These are phyloP conservation scores for Brienomyrus brachyistius DNA, from an alignment of 2,113 vertebrate genomes.

Conservation along the genomic window DNA sequence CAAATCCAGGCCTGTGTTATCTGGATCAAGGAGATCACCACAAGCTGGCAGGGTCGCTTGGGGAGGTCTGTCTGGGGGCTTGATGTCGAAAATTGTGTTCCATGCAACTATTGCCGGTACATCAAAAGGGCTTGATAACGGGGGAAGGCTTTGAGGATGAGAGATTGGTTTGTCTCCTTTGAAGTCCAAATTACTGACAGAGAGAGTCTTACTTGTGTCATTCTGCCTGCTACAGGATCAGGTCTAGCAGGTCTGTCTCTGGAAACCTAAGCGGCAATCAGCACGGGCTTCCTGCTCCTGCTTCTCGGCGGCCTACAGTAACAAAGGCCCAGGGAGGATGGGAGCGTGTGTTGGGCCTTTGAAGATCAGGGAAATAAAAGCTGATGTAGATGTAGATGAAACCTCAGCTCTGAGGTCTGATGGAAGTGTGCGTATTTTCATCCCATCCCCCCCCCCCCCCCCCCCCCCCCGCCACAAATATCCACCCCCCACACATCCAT, in stretches of 20 bases:
- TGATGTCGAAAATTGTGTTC: slow-evolving; percentile 19
- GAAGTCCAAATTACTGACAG: slow-evolving; percentile 41
- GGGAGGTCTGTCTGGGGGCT: not conserved
- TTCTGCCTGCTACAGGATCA: slow-evolving; percentile 27
- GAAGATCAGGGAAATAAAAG: slow-evolving; percentile 26
- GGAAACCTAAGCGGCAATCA: slow-evolving; percentile 23
- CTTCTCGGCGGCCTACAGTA: slow-evolving; percentile 10
- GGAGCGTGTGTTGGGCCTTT: not conserved
- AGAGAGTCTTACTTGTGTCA: slow-evolving; percentile 47
- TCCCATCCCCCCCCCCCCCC: not conserved
- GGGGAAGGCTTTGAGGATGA: slow-evolving; percentile 37
- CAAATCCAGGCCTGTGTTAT: not conserved
- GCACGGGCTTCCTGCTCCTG: slow-evolving; percentile 33
- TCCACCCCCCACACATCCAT: not conserved
- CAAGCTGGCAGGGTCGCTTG: not conserved
- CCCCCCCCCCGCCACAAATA: not conserved
- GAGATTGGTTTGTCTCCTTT: slow-evolving; percentile 37
- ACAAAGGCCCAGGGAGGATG: not conserved
- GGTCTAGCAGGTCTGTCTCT: slow-evolving; percentile 32
- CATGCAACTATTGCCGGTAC: slow-evolving; percentile 35
- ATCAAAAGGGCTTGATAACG: slow-evolving; percentile 47
- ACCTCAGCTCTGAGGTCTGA: not conserved
- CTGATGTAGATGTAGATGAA: slow-evolving; percentile 26
- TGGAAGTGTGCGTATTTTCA: not conserved
- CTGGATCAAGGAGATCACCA: not conserved